Conservation (phyloP, 2,113 vertebrate genomes). For the Xyrauchen texanus region DNA sequence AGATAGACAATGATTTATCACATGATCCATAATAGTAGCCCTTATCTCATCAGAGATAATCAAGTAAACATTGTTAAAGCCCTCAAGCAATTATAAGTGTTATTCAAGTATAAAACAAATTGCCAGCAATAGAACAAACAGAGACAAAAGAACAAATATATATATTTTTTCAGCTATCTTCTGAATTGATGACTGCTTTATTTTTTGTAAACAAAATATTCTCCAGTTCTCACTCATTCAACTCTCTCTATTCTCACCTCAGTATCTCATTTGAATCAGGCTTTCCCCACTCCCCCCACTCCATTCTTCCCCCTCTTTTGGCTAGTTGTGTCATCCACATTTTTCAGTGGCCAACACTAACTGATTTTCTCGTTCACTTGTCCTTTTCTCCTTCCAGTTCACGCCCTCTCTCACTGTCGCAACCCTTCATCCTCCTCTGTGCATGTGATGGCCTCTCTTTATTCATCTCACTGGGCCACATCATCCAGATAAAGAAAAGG, state of each 20-base stretch:
- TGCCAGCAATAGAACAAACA: too few relatives aligned
- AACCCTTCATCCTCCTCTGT: background rate
- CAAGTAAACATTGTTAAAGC: too few relatives aligned
- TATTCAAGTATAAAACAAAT: too few relatives aligned
- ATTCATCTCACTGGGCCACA: slow-evolving; percentile 1
- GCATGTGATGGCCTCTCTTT: slow-evolving; percentile 14
- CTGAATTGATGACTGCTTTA: too few relatives aligned
- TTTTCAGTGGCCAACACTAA: slow-evolving; percentile 44
- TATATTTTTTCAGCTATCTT: too few relatives aligned
- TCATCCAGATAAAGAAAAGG: background rate
- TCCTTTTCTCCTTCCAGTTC: slow-evolving; percentile 28
- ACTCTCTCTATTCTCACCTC: slow-evolving; percentile 34
- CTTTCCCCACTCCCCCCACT: slow-evolving; percentile 7
- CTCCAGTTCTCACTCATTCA: slow-evolving; percentile 4
- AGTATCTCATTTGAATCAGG: slow-evolving; percentile 20
- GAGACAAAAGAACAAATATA: too few relatives aligned
- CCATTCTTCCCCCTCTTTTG: background rate
- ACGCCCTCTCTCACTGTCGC: background rate
- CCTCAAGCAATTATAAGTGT: too few relatives aligned
- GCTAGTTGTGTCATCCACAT: slow-evolving; percentile 29
- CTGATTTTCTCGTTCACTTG: slow-evolving; percentile 49
- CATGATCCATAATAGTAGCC: too few relatives aligned
- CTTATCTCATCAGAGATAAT: too few relatives aligned
- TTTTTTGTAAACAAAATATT: background rate
- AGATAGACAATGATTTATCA: too few relatives aligned